Evolutionary conservation across 2,888 invertebrate species (phyloP).

Genomic region (Hypsopygia costalis): DNA sequence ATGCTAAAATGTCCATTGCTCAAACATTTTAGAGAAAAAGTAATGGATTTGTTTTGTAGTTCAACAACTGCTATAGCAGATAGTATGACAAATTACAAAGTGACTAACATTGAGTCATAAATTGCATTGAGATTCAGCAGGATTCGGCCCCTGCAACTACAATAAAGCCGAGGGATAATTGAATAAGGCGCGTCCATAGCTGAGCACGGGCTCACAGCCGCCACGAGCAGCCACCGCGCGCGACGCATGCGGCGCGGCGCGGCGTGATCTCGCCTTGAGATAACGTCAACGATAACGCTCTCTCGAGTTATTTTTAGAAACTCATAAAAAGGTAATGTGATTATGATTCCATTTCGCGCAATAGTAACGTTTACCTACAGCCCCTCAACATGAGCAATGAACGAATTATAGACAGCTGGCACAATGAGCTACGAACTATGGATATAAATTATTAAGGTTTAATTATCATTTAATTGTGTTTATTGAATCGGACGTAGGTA

Average conservation of each 20-base stretch:
- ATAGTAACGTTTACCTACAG: slow-evolving; percentile 23
- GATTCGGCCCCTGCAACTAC: not conserved
- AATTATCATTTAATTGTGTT: no score
- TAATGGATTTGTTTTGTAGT: no score
- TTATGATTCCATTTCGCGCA: slow-evolving; percentile 48
- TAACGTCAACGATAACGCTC: slow-evolving; percentile 72
- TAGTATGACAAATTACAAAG: not conserved
- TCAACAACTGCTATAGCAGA: no score
- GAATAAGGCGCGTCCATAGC: slow-evolving; percentile 12
- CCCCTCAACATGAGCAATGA: slow-evolving; percentile 8
- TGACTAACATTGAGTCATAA: not conserved
- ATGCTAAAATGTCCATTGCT: no score
- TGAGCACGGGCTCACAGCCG: slow-evolving; percentile 12
- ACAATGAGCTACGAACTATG: no score
- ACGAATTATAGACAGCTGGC: not conserved
- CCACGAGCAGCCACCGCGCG: slow-evolving; percentile 12
- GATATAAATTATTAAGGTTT: no score
- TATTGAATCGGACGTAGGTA: no score
- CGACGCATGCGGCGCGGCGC: slow-evolving; percentile 24
- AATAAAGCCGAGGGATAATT: slow-evolving; percentile 10
- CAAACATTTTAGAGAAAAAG: no score
- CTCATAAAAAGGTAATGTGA: slow-evolving; percentile 67
- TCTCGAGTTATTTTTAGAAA: slow-evolving; percentile 65
- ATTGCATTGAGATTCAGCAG: not conserved
- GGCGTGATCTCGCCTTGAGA: slow-evolving; percentile 68